Percentiles rank a stretch among this genome's conserved stretches.
Conservation (phyloP, 1,140 invertebrate species). For the Telenomus remus region DNA sequence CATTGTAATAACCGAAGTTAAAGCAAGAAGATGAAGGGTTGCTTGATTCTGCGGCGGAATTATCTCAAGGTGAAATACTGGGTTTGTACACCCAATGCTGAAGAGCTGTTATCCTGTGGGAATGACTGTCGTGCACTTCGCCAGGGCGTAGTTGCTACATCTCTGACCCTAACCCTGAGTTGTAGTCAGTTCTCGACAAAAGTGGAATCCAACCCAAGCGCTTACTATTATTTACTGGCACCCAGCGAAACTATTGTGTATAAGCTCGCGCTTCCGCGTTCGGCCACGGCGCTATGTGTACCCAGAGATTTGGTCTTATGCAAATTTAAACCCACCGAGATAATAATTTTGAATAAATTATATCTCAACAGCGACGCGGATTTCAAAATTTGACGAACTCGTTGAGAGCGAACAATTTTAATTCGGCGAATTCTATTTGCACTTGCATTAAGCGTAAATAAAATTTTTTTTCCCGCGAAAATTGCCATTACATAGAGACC, state of each 20-base stretch:
- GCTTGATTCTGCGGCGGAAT: slow-evolving; percentile 45
- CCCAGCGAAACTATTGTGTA: slow-evolving; percentile 48
- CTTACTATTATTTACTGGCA: slow-evolving; percentile 57
- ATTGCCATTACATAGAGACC: no score
- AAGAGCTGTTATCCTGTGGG: slow-evolving; percentile 45
- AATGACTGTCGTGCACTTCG: slow-evolving; percentile 47
- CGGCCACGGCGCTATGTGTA: background rate
- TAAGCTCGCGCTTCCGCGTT: slow-evolving; percentile 25
- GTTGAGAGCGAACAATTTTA: no score
- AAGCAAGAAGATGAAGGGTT: slow-evolving; percentile 41
- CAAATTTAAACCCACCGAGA: slow-evolving; percentile 28
- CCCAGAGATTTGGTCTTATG: slow-evolving; percentile 28
- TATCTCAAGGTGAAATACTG: slow-evolving; percentile 51
- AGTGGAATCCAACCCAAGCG: slow-evolving; percentile 45
- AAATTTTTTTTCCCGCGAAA: no score
- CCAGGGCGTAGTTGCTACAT: slow-evolving; percentile 30
- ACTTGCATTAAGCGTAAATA: no score
- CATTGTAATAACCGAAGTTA: slow-evolving; percentile 53
- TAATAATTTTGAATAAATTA: slow-evolving; percentile 38
- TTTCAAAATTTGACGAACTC: background rate
- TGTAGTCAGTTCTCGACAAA: slow-evolving; percentile 36
- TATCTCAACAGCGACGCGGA: background rate
- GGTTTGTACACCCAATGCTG: slow-evolving; percentile 39
- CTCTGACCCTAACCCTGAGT: slow-evolving; percentile 31
- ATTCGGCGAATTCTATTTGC: no score